Conservation (phyloP, 2,113 vertebrate genomes). For the Rutilus rutilus region DNA sequence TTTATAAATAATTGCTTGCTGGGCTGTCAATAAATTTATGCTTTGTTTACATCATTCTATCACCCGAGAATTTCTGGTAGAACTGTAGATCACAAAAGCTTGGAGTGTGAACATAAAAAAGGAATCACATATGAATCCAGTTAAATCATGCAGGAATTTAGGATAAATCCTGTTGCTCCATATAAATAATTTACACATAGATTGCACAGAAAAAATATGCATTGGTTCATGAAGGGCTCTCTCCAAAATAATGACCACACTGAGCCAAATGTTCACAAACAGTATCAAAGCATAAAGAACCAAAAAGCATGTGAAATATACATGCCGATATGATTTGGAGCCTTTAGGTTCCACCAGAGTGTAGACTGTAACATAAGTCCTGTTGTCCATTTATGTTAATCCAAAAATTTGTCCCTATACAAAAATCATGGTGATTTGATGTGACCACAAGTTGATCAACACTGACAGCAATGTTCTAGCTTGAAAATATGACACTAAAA, state of each 20-base stretch:
- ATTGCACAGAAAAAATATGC: constrained; percentile 51
- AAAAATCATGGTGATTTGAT: not conserved
- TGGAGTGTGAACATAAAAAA: constrained; percentile 35
- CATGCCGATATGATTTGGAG: constrained; percentile 14
- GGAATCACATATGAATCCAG: constrained; percentile 35
- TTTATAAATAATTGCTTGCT: too few species aligned
- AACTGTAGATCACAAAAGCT: constrained; percentile 44
- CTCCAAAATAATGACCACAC: constrained; percentile 33
- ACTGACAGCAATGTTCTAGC: not conserved
- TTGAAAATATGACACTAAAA: not conserved
- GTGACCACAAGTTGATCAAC: not conserved
- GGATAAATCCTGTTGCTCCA: constrained; percentile 43
- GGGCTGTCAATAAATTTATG: too few species aligned
- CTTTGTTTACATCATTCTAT: too few species aligned
- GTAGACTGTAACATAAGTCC: not conserved
- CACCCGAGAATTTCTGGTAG: too few species aligned
- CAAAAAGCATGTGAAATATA: not conserved
- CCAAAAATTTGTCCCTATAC: not conserved
- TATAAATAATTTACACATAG: constrained; percentile 42
- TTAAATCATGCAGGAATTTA: constrained; percentile 27
- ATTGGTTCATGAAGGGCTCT: constrained; percentile 49
- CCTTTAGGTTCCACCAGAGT: constrained; percentile 28
- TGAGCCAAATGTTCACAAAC: not conserved
- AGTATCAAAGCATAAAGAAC: too few species aligned
- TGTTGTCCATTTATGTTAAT: constrained; percentile 1